Evolutionary conservation across 2,888 invertebrate species (phyloP).

Genomic region (Caenorhabditis imperialis): DNA sequence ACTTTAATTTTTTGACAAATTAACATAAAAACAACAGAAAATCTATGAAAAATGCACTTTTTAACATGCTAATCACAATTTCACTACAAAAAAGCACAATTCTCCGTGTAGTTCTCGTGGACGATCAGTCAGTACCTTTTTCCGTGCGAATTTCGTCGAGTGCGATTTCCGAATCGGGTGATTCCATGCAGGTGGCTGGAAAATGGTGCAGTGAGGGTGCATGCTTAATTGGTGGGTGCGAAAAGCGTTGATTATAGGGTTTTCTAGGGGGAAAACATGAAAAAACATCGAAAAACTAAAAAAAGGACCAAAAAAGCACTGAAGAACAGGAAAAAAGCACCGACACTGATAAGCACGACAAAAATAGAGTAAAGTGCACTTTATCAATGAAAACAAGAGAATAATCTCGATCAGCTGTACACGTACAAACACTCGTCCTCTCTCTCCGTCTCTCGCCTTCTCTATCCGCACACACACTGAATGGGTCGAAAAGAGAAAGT

Average conservation of each 20-base stretch:
- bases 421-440: conserved; percentile 34
- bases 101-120: too few relatives aligned
- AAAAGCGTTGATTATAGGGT: background rate
- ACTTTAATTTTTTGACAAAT: too few relatives aligned
- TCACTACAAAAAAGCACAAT: too few relatives aligned
- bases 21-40: too few relatives aligned
- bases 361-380: too few relatives aligned
- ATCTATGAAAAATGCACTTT: too few relatives aligned
- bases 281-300: background rate
- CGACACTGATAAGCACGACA: too few relatives aligned
- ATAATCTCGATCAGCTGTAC: conserved; percentile 44
- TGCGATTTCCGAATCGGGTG: conserved; percentile 30
- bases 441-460: too few relatives aligned
- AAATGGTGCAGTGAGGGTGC: conserved; percentile 9
- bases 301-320: too few relatives aligned
- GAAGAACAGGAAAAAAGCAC: too few relatives aligned
- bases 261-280: background rate
- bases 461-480: conserved; percentile 28
- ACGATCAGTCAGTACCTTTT: conserved; percentile 1
- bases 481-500: conserved; percentile 41
- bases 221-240: too few relatives aligned
- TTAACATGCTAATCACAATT: too few relatives aligned
- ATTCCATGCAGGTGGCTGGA: conserved; percentile 29
- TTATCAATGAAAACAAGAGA: conserved; percentile 1
- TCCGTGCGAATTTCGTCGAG: conserved; percentile 36